Conservation (phyloP, 2,797 vertebrate genomes). For the Pseudochirops cupreus region DNA sequence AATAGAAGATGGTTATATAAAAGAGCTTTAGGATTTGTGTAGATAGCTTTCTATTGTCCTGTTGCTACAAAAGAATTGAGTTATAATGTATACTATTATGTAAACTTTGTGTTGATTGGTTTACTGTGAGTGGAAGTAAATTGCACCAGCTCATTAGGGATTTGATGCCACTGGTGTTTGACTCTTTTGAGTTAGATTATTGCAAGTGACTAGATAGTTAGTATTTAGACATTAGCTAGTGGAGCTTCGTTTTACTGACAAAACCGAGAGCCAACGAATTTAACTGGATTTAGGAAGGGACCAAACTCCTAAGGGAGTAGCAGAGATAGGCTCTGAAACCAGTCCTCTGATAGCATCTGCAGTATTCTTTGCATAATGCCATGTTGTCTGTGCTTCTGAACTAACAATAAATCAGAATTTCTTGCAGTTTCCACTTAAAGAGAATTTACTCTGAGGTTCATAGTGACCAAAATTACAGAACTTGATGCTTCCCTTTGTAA, state of each 20-base stretch:
- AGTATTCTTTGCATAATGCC: not conserved
- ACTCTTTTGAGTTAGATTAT: conserved; percentile 9
- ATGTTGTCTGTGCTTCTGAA: not conserved
- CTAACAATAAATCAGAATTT: not conserved
- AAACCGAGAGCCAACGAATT: not conserved
- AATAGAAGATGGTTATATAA: conserved; percentile 2
- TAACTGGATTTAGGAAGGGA: not conserved
- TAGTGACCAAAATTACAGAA: not conserved
- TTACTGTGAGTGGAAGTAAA: conserved; percentile 11
- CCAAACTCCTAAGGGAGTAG: not conserved
- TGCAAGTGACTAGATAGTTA: conserved; percentile 33
- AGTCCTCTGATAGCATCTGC: not conserved
- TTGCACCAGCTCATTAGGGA: not conserved
- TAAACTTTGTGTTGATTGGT: conserved; percentile 38
- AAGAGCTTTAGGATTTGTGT: not conserved
- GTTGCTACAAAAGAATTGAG: not conserved
- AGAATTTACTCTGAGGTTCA: not conserved
- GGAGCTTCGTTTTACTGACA: not conserved
- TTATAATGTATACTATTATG: not conserved
- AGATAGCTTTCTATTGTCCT: not conserved
- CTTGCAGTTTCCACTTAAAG: not conserved
- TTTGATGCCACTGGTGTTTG: conserved; percentile 11
- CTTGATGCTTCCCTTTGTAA: not conserved
- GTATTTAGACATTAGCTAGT: not conserved
- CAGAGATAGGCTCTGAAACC: not conserved